These are phyloP conservation scores for Vidua macroura DNA, from an alignment of 2,113 vertebrate species.

Conservation along the genomic window DNA sequence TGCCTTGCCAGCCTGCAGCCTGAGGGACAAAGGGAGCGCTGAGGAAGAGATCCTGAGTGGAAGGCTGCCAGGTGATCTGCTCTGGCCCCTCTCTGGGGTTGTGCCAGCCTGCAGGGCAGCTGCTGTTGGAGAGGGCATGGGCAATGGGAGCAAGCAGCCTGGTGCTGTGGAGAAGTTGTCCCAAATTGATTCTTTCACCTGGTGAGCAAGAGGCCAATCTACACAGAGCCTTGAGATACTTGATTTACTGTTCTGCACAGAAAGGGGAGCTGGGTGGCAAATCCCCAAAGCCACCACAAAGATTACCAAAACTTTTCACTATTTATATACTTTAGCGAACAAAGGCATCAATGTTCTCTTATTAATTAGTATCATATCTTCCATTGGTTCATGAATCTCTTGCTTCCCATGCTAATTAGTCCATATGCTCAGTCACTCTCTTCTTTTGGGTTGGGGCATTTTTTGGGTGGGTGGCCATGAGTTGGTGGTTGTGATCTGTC, in stretches of 20 bases:
- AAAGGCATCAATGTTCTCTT: not conserved
- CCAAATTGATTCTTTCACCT: not conserved
- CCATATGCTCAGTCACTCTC: not conserved
- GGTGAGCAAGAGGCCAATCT: not conserved
- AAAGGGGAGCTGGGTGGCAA: not conserved
- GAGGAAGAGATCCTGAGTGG: not conserved
- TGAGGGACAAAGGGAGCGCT: not conserved
- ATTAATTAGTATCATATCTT: not conserved
- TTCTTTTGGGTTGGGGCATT: not conserved
- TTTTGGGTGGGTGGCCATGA: not conserved
- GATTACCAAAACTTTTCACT: not conserved
- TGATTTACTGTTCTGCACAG: not conserved
- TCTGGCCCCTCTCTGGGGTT: not conserved
- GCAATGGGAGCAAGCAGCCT: fast-evolving
- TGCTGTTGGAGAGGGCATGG: no score
- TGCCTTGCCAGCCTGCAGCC: not conserved
- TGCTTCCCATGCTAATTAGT: not conserved
- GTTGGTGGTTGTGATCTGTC: not conserved
- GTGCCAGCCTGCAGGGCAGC: not conserved
- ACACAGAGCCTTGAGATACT: not conserved
- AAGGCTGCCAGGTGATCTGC: not conserved
- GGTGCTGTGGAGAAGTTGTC: not conserved
- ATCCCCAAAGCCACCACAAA: not conserved
- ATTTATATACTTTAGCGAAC: not conserved
- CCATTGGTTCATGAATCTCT: not conserved